Evolutionary conservation across 2,888 invertebrate genomes (phyloP).

Genomic region (Octodonta nipae): DNA sequence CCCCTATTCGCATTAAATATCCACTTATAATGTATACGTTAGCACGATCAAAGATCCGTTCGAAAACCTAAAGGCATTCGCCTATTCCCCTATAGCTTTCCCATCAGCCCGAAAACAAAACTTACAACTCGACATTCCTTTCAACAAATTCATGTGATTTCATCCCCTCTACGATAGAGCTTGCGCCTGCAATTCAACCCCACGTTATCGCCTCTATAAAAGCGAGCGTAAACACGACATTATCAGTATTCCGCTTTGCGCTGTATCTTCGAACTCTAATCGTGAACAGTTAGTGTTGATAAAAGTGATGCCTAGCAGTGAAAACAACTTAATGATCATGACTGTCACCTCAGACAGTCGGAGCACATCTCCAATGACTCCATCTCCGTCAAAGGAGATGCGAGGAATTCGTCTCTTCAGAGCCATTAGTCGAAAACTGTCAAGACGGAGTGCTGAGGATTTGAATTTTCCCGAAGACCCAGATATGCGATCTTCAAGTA

Average conservation of each 20-base stretch:
- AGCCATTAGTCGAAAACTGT: conserved; percentile 50
- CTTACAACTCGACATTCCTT: too few relatives aligned
- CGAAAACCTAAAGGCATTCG: too few relatives aligned
- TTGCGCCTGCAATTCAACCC: too few relatives aligned
- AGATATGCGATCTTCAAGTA: conserved; percentile 38
- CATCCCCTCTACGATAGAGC: too few relatives aligned
- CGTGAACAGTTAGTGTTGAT: conserved; percentile 2
- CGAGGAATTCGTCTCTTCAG: conserved; percentile 53
- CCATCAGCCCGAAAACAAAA: too few relatives aligned
- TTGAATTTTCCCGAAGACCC: conserved; percentile 35
- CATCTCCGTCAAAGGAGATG: conserved; percentile 42
- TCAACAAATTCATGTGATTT: too few relatives aligned
- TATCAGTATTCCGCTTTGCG: conserved; percentile 15
- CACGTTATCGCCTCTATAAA: conserved; percentile 27
- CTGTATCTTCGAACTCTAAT: conserved; percentile 1
- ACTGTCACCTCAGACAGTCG: conserved; percentile 22
- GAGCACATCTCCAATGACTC: conserved; percentile 36
- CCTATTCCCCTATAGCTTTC: too few relatives aligned
- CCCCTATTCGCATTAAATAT: too few relatives aligned
- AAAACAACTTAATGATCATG: conserved; percentile 23
- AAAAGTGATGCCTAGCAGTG: conserved; percentile 13
- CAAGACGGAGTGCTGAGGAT: conserved; percentile 40
- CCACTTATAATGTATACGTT: too few relatives aligned
- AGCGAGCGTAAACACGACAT: conserved; percentile 20
- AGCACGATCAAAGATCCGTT: too few relatives aligned